These are phyloP conservation scores for Oryzias curvinotus DNA, from an alignment of 2,113 vertebrate species.

Conservation along the genomic window DNA sequence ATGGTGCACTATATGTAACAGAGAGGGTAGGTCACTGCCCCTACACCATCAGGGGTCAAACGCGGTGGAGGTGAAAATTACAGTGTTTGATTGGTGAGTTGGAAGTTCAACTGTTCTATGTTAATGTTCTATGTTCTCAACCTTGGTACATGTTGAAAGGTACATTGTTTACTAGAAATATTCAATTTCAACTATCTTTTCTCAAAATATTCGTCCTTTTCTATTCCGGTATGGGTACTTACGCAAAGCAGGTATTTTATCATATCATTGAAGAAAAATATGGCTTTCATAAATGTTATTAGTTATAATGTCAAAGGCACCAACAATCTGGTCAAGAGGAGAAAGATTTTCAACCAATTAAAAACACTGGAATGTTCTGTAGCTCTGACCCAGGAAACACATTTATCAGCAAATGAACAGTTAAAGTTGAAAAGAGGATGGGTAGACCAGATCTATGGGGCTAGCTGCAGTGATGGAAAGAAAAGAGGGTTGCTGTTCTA, in stretches of 20 bases:
- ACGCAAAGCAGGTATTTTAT: neutral
- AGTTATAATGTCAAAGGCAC: slow-evolving; percentile 6
- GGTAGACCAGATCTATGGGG: neutral
- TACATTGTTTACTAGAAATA: neutral
- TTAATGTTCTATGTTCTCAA: neutral
- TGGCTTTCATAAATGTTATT: neutral
- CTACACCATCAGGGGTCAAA: no score
- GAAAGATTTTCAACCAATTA: no score
- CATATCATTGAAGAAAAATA: neutral
- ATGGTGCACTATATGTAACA: neutral
- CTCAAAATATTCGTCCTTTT: neutral
- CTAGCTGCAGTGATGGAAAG: neutral
- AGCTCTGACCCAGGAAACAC: neutral
- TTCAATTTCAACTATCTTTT: neutral
- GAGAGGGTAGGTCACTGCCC: no score
- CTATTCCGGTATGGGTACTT: neutral
- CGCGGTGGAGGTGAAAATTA: no score
- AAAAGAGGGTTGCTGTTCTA: neutral
- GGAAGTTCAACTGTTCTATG: no score
- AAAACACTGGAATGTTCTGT: neutral
- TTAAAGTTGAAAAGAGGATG: neutral
- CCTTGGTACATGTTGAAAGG: neutral
- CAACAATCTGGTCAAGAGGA: neutral
- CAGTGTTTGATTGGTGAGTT: no score
- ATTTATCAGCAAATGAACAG: neutral